A percentile compares a stretch with the other conserved stretches of the same genome.
Evolutionary conservation across 2,797 vertebrate genomes (phyloP).

Genomic region (Pseudomugil tenellus): DNA sequence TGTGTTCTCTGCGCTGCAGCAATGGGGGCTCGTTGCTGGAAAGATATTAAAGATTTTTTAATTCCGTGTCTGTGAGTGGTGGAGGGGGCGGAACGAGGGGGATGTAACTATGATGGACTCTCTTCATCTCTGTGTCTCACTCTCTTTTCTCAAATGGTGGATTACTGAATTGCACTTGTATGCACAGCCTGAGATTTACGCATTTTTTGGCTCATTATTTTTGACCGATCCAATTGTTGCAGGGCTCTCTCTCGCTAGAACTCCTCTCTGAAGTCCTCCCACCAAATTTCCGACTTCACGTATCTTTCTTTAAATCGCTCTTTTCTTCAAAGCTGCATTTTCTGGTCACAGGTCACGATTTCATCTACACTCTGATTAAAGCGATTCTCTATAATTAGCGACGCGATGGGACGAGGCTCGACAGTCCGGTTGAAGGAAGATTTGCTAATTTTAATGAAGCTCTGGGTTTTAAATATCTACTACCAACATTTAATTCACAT

Average conservation of each 20-base stretch:
- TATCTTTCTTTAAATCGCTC: background rate
- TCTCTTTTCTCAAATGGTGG: slow-evolving; percentile 31
- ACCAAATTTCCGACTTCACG: slow-evolving; percentile 31
- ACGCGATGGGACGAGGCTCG: background rate
- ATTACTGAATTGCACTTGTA: slow-evolving; percentile 39
- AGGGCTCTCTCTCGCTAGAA: slow-evolving; percentile 7
- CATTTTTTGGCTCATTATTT: slow-evolving; percentile 23
- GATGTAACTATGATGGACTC: slow-evolving; percentile 51
- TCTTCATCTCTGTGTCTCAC: slow-evolving; percentile 6
- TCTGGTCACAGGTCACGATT: slow-evolving; percentile 6
- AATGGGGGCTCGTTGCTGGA: slow-evolving; percentile 59
- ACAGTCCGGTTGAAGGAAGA: background rate
- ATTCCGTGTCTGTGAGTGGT: slow-evolving; percentile 67
- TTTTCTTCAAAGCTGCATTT: background rate
- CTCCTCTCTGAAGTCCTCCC: slow-evolving; percentile 16
- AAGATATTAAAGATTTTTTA: slow-evolving; percentile 53
- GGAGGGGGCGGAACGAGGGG: slow-evolving; percentile 58
- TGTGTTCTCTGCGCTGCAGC: slow-evolving; percentile 54
- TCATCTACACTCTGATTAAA: slow-evolving; percentile 4
- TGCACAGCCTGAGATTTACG: slow-evolving; percentile 40
- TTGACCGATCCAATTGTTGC: slow-evolving; percentile 58
- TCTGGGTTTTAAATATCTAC: background rate
- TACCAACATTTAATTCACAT: background rate
- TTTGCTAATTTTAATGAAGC: background rate
- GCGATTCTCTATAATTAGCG: slow-evolving; percentile 11